Base-by-base conservation (phyloP, 2,888 invertebrate species). In the Rhamnusium bicolor region DNA sequence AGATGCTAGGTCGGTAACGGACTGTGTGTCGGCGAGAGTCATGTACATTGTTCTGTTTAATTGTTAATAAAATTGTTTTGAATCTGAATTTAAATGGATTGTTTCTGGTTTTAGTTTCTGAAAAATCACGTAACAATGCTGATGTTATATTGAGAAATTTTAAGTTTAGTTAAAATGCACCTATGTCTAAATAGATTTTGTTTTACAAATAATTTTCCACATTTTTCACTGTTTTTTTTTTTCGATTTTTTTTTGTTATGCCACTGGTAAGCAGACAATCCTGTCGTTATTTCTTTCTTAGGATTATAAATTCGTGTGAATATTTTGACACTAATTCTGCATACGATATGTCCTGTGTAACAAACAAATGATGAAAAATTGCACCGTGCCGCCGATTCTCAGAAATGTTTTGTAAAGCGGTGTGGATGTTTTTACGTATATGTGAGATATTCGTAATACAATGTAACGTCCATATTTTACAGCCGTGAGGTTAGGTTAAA, bases 241-340 rank as follows among this genome's bases (percentile, higher is more conserved):
- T n/a, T n/a, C n/a, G n/a, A n/a, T n/a, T n/a, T n/a, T n/a, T 24
- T 24, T 4, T 24, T 24, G 6, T 12, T 58, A 32, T 32, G 29
- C n/a, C 58, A 58, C 58, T 58, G 32, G 16, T 8, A 8, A 18
- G 16, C 58, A 58, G 16, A 58, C 58, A 7, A 24, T 24, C 54
- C 12, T n/a, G 40, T 1, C 21, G 10, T 10, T n/a, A 27, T 54
- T 54, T 21, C 54, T 19, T 54, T 54, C 24, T 24, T 54, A n/a
- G 27, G 7, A 14, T 54, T 27, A 24, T 24, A n/a, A 54, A 54
- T 27, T 27, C 40, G 8, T 32, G 32, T 58, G 58, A 32, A 32
- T 29, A 32, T 58, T 58, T 58, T 58, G 58, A 58, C 58, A 58
- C 32, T 58, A 58, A 58, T 32, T 58, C 58, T 58, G 27, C 14